Conservation (phyloP, 2,888 invertebrate genomes). For the Ophonus ardosiacus region DNA sequence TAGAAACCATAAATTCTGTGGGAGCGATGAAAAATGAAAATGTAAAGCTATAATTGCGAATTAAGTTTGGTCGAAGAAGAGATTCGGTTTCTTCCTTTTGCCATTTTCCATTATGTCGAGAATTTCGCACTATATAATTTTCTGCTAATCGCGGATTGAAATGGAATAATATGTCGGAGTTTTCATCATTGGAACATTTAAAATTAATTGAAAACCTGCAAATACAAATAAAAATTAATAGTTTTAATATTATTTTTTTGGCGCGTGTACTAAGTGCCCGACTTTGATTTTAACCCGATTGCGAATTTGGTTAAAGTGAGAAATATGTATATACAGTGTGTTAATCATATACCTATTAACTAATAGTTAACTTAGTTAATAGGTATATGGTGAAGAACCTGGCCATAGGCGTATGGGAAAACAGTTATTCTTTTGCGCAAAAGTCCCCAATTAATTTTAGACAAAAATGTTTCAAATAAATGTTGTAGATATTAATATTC, state of each 20-base stretch:
- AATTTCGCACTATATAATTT: slow-evolving; percentile 87
- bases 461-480: too few relatives aligned
- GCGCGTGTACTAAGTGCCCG: too few relatives aligned
- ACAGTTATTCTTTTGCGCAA: too few relatives aligned
- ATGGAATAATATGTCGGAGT: slow-evolving; percentile 82
- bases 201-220: slow-evolving; percentile 83
- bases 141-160: slow-evolving; percentile 89
- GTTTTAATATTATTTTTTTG: not conserved
- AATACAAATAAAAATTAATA: slow-evolving; percentile 44
- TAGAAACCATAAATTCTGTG: slow-evolving; percentile 81
- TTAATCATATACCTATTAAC: too few relatives aligned
- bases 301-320: too few relatives aligned
- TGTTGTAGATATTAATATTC: too few relatives aligned
- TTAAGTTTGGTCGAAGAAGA: slow-evolving; percentile 75
- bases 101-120: slow-evolving; percentile 83
- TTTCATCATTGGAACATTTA: slow-evolving; percentile 75
- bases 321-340: too few relatives aligned
- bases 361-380: too few relatives aligned
- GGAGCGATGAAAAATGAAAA: slow-evolving; percentile 81
- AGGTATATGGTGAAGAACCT: too few relatives aligned
- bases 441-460: too few relatives aligned
- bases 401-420: too few relatives aligned
- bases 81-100: slow-evolving; percentile 86
- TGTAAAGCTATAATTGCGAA: slow-evolving; percentile 76
- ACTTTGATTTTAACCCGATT: too few relatives aligned